Percentiles rank a stretch among this genome's conserved stretches.
Evolutionary conservation across 2,113 vertebrate genomes (phyloP).

Genomic region (Gorsachius goisagi): DNA sequence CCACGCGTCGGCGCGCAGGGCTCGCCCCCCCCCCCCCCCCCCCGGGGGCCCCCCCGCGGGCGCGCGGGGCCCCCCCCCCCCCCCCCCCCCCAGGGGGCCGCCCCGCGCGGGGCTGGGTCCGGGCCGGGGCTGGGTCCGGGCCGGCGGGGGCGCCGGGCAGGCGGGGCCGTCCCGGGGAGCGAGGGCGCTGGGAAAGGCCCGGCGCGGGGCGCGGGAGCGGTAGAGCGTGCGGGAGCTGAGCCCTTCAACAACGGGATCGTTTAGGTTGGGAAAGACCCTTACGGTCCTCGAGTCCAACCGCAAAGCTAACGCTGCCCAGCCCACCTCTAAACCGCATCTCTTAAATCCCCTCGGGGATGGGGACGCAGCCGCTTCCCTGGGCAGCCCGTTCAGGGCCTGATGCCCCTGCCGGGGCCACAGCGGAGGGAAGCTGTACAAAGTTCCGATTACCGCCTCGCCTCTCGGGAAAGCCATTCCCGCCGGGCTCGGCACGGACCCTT

Average conservation of each 20-base stretch:
- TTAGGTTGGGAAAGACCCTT: background rate
- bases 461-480: background rate
- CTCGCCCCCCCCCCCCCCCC: too few relatives aligned
- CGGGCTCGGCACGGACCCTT: fast-evolving
- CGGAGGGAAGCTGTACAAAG: background rate
- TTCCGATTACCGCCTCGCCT: background rate
- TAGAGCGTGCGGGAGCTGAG: background rate
- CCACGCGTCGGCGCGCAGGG: background rate
- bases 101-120: background rate
- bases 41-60: too few relatives aligned
- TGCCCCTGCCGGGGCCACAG: fast-evolving
- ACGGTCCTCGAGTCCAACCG: fast-evolving
- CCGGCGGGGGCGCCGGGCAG: background rate
- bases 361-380: background rate
- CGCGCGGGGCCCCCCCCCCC: too few relatives aligned
- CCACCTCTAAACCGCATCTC: fast-evolving
- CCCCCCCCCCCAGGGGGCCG: too few relatives aligned
- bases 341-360: background rate
- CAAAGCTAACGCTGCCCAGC: fast-evolving
- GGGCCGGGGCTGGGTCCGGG: too few relatives aligned
- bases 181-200: too few relatives aligned
- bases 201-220: background rate
- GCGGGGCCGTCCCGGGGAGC: too few relatives aligned
- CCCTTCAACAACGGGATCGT: fast-evolving
- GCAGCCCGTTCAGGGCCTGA: fast-evolving